phyloP scores from a whole-genome alignment of 1,140 invertebrate species.

The Elymnias hypermnestra region DNA sequence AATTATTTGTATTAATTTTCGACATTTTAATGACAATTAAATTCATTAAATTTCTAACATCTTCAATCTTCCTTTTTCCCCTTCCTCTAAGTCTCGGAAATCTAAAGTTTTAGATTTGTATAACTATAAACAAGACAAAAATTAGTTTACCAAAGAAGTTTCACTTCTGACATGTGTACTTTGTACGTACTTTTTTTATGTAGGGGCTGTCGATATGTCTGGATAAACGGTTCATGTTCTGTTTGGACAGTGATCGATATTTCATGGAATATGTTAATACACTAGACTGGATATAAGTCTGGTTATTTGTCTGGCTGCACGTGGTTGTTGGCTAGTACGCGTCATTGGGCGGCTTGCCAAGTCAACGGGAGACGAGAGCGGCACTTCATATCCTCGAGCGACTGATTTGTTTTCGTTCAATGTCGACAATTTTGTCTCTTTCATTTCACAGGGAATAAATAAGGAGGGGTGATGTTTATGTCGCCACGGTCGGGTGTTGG shows the following conservation, averaged over 20 bases:
- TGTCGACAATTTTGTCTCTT: constrained; percentile 25
- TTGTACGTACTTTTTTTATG: no score
- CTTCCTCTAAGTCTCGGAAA: no score
- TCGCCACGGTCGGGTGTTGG: constrained; percentile 26
- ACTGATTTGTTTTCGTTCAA: constrained; percentile 26
- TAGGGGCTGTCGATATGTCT: no score
- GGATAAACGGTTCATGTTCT: neutral
- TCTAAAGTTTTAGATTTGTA: no score
- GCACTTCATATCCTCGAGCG: constrained; percentile 19
- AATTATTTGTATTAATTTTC: no score
- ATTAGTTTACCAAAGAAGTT: no score
- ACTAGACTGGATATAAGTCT: neutral
- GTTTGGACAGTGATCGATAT: constrained; percentile 9
- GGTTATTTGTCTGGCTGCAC: constrained; percentile 22
- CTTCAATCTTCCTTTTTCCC: no score
- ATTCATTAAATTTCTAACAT: no score
- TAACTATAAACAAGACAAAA: no score
- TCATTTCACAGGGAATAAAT: constrained; percentile 16
- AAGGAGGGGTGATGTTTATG: constrained; percentile 19
- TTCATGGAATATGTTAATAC: constrained; percentile 8
- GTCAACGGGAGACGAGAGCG: constrained; percentile 28
- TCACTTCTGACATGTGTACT: no score
- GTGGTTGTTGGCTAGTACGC: constrained; percentile 28
- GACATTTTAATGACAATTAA: no score
- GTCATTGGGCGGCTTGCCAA: constrained; percentile 40